These are phyloP conservation scores for Scaeva pyrastri DNA, from an alignment of 2,888 invertebrate genomes.

Conservation along the genomic window DNA sequence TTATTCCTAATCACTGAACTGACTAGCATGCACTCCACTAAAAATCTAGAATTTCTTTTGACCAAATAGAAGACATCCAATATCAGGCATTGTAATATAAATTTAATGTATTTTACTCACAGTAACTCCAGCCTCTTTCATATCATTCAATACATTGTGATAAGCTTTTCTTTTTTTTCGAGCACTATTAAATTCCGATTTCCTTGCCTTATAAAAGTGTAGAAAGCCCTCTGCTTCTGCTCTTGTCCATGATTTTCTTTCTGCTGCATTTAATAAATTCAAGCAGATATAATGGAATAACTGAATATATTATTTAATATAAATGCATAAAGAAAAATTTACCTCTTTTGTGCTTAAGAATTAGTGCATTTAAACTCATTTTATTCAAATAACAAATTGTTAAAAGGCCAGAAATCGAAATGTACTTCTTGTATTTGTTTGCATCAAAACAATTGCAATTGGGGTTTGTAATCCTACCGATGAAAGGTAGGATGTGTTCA, in stretches of 20 bases:
- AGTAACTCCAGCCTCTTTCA: neutral
- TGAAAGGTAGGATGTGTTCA: no score
- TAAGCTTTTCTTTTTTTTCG: constrained; percentile 10
- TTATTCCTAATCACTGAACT: no score
- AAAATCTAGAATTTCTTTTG: no score
- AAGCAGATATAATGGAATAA: neutral
- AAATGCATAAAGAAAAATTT: neutral
- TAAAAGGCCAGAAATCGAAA: no score
- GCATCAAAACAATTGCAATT: no score
- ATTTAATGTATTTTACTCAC: neutral
- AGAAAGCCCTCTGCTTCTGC: neutral
- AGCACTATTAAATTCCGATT: constrained; percentile 8
- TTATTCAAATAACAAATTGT: neutral
- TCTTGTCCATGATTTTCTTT: neutral
- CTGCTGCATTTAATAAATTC: neutral
- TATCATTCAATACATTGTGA: neutral
- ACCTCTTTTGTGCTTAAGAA: neutral
- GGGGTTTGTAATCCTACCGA: no score
- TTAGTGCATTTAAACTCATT: neutral
- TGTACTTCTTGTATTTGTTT: no score
- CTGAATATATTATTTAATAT: neutral
- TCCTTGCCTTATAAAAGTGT: constrained; percentile 4
- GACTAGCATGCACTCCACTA: no score
- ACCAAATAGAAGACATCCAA: no score
- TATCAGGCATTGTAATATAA: no score